These are phyloP conservation scores for Taeniopygia guttata DNA, from an alignment of 2,797 vertebrate species.

Conservation along the genomic window DNA sequence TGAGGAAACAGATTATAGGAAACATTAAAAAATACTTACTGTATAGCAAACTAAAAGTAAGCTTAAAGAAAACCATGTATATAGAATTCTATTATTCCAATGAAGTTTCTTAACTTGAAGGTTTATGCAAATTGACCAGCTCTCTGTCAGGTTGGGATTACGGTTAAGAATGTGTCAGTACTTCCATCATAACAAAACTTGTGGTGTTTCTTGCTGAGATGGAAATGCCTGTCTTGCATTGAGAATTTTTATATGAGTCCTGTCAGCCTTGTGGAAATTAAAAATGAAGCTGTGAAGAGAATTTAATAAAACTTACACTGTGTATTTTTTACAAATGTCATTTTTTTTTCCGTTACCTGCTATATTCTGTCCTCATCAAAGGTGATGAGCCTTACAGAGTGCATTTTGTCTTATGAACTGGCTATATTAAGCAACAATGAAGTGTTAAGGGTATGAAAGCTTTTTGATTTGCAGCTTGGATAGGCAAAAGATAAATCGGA, in stretches of 20 bases:
- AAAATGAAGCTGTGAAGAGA: slow-evolving; percentile 31
- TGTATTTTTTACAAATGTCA: background rate
- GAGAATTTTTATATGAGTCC: background rate
- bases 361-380: slow-evolving; percentile 15
- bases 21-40: background rate
- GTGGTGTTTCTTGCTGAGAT: background rate
- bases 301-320: background rate
- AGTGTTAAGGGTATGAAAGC: background rate
- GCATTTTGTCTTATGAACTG: background rate
- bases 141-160: background rate
- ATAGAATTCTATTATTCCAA: background rate
- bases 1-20: background rate
- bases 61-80: background rate
- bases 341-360: background rate
- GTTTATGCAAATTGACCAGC: background rate
- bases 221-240: background rate
- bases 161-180: background rate
- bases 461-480: background rate
- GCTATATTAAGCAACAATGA: slow-evolving; percentile 18
- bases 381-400: background rate
- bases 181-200: background rate
- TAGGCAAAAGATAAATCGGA: background rate
- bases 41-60: background rate
- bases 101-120: background rate
- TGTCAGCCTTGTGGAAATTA: slow-evolving; percentile 7